Evolutionary conservation across 2,888 invertebrate genomes (phyloP), one percentile per base, ranked within the genome.

Genomic region (Seladonia tumulorum): DNA sequence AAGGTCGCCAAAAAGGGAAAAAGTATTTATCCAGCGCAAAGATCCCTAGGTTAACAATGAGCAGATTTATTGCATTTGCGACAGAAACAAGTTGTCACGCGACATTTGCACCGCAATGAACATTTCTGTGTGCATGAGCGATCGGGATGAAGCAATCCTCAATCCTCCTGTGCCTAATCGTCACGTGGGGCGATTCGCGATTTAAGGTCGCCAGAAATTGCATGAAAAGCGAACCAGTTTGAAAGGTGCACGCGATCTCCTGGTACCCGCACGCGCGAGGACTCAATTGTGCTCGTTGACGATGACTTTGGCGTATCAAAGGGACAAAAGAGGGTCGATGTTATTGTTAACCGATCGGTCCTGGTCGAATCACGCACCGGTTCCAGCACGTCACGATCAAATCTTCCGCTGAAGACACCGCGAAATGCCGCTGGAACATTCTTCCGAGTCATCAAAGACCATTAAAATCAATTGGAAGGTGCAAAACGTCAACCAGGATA

Each of bases 391-490:
- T 81, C 82, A 81, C 74, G 66, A 73, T 80, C 79, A 39, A 73
- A 35, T 79, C 25, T 60, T 12, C 39, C 25, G 16, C 77, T 66
- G 25, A 42, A 79, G 83, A 74, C 75, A 45, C 79, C 75, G 80
- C 75, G 29, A 87, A 91, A 90, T 82, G 74, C 72, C 47, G 47
- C 80, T 79, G 71, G 89, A 89, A 89, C 79, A 63, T 91, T 91
- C 89, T 82, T 91, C 76, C 84, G 75, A 88, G 86, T 73, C 78
- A 78, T 81, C 79, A 87, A 53, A 90, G 86, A 83, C 88, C 90
- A 94, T 94, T 94, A 93, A 93, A 93, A 94, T 93, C 94, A 94
- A 94, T 94, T 94, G 94, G 88, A 93, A 94, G 93, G 94, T 94
- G 94, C 93, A 93, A 93, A 94, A 92, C 93, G 93, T 94, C 93